phyloP scores from a whole-genome alignment of 2,888 invertebrate genomes.

The Lithophane ornitopus region DNA sequence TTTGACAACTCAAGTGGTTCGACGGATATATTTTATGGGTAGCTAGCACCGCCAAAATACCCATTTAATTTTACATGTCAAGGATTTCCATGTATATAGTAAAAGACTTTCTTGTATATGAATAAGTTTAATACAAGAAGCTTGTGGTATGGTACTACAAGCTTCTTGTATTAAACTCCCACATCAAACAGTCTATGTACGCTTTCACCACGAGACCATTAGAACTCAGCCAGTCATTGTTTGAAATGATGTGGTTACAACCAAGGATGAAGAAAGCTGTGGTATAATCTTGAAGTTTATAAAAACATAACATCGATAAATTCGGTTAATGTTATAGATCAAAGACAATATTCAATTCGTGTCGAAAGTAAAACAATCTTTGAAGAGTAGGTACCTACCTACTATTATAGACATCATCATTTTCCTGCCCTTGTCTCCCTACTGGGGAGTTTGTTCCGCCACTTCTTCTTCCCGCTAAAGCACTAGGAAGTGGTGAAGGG shows the following conservation, averaged over 20 bases:
- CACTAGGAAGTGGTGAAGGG: too few species aligned
- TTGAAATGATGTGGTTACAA: slow-evolving; percentile 71
- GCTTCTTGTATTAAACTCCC: slow-evolving; percentile 38
- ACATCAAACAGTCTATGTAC: slow-evolving; percentile 61
- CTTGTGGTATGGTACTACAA: slow-evolving; percentile 23
- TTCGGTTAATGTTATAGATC: background rate
- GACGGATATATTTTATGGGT: background rate
- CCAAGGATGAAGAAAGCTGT: slow-evolving; percentile 38
- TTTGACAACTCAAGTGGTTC: background rate
- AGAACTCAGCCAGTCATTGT: slow-evolving; percentile 71
- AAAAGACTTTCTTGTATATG: slow-evolving; percentile 1
- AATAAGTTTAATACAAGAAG: too few species aligned
- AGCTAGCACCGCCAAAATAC: background rate
- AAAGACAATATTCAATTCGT: background rate
- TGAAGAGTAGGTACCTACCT: background rate
- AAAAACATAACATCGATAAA: slow-evolving; percentile 13
- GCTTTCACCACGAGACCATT: slow-evolving; percentile 65
- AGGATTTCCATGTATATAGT: background rate
- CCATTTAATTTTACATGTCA: background rate
- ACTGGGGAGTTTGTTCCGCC: too few species aligned
- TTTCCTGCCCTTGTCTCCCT: too few species aligned
- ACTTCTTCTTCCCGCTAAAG: too few species aligned
- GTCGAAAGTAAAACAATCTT: background rate
- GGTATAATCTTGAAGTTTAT: slow-evolving; percentile 7
- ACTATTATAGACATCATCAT: too few species aligned